A percentile compares a stretch with the other conserved stretches of the same genome.
These are phyloP conservation scores for Promerops cafer DNA, from an alignment of 2,113 vertebrate genomes.

Conservation along the genomic window DNA sequence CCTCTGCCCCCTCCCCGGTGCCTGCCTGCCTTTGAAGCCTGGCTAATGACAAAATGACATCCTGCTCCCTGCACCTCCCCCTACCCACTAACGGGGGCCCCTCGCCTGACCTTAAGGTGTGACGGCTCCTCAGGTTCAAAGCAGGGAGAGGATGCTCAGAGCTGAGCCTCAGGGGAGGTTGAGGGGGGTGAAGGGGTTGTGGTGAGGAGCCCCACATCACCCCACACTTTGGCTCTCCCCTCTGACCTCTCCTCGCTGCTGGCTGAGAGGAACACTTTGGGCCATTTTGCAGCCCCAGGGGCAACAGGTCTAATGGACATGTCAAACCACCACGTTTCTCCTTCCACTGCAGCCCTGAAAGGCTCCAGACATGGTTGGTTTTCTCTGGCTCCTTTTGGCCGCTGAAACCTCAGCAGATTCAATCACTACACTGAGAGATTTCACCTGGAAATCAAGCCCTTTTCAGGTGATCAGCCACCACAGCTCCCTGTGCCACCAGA, in stretches of 20 bases:
- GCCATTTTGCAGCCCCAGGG: background rate
- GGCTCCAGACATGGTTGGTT: background rate
- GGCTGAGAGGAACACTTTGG: background rate
- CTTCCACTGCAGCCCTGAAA: background rate
- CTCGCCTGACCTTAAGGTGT: conserved; percentile 47
- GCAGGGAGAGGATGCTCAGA: background rate
- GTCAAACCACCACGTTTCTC: background rate
- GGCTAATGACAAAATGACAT: conserved; percentile 55
- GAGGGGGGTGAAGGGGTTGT: background rate
- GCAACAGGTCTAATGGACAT: background rate
- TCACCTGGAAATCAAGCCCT: background rate
- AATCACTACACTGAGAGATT: background rate
- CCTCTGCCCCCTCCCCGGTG: background rate
- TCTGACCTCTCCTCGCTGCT: rapidly evolving
- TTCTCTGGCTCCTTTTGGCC: background rate
- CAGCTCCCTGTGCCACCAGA: background rate
- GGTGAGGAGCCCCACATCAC: background rate
- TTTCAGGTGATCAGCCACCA: background rate
- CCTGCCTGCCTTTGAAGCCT: conserved; percentile 49
- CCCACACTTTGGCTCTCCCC: background rate
- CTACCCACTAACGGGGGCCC: background rate
- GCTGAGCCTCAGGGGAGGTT: background rate
- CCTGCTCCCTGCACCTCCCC: conserved; percentile 21
- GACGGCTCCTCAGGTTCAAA: conserved; percentile 38
- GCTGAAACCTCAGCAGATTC: background rate